Conservation (phyloP, 2,888 invertebrate species). For the Nezara viridula region DNA sequence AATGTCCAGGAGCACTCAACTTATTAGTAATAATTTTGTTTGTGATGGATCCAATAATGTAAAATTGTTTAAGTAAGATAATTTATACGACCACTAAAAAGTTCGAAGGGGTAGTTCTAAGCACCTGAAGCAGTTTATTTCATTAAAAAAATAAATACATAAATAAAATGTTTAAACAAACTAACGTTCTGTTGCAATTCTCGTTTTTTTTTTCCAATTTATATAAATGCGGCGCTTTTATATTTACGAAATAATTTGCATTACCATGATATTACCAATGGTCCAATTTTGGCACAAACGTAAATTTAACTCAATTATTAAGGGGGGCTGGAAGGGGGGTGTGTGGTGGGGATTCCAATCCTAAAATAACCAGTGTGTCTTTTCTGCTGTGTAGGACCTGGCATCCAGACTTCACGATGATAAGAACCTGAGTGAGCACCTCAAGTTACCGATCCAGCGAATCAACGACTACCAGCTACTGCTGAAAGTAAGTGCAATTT, state of each 20-base stretch:
- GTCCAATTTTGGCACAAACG: conserved; percentile 19
- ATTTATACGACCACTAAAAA: too few species aligned
- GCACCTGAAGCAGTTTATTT: background rate
- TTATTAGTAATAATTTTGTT: background rate
- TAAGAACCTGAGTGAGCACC: conserved; percentile 89
- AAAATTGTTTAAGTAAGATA: background rate
- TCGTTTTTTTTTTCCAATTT: background rate
- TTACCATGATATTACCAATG: conserved; percentile 1
- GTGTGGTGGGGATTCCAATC: conserved; percentile 50
- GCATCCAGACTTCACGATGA: conserved; percentile 89
- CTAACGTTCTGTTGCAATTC: background rate
- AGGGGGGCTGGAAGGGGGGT: conserved; percentile 37
- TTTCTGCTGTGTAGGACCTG: conserved; percentile 77
- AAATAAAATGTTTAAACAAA: too few species aligned
- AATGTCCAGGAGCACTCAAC: background rate
- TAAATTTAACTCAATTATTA: conserved; percentile 25
- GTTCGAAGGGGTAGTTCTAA: background rate
- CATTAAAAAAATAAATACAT: too few species aligned
- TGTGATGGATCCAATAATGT: background rate
- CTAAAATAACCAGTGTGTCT: conserved; percentile 61
- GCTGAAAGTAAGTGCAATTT: conserved; percentile 76
- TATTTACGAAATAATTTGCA: background rate
- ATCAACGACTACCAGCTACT: conserved; percentile 97
- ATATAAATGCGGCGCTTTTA: background rate
- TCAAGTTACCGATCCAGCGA: conserved; percentile 93